Evolutionary conservation across 2,113 vertebrate genomes (phyloP), one percentile per base, ranked within the genome.

Genomic region (Poecilia latipinna): DNA sequence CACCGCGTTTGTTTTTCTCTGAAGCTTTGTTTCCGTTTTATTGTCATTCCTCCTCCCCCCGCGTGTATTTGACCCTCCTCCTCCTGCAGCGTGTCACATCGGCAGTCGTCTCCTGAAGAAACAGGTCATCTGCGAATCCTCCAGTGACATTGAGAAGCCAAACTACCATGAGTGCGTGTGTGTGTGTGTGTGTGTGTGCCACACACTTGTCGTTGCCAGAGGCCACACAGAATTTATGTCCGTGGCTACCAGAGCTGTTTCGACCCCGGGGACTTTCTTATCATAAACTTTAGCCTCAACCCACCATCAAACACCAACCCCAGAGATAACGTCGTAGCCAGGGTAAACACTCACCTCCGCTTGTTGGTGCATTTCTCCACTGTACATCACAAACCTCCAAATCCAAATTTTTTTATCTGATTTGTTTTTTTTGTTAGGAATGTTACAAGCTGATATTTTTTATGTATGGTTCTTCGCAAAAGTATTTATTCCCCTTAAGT

Each of bases 201-300:
- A 85, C 82, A 78, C 82, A 83, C 78, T 92, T 82, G 85, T 90
- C 91, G 77, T 89, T 74, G 80, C 69, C 77, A 73, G 88, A 90
- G 88, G 83, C 84, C 91, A 86, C 87, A 87, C 90, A 88, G 79
- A 93, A 94, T 94, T 94, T 94, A 95, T 93, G 91, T 91, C 83
- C 86, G 79, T 84, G 77, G 82, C 84, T 74, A 86, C 85, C 81
- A 81, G 82, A 90, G 90, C 86, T 83, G 73, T 86, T 91, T 76
- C 91, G 87, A 93, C 92, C 94, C 87, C 86, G 7, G 86, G 92
- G 90, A 83, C 91, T 93, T 84, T 94, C 93, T 95, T 94, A 94
- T 95, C 92, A 90, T 93, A 93, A 95, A 93, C 93, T 94, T 90
- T 94, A 92, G 94, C 94, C 94, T 90, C 92, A 80, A 68, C 51